Evolutionary conservation across 2,797 vertebrate genomes (phyloP).

Genomic region (Aldrovandia affinis): DNA sequence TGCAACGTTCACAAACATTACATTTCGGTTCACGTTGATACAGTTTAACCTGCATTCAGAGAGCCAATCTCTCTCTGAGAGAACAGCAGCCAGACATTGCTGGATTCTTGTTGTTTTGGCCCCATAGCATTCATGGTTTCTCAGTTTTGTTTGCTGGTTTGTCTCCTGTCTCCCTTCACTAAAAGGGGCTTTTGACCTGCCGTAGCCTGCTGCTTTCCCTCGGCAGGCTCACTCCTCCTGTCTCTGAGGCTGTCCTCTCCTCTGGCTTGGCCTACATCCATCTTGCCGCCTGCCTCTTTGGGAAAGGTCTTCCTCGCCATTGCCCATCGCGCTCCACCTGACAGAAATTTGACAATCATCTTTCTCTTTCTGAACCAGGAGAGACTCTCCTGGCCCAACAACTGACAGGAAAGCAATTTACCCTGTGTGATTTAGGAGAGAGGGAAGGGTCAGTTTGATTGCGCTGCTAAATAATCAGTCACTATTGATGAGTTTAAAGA

Average conservation of each 20-base stretch:
- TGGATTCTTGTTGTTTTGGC: neutral
- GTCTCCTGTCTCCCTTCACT: neutral
- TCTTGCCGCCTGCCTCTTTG: neutral
- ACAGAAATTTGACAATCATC: constrained; percentile 15
- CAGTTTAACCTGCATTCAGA: neutral
- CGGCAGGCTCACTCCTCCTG: neutral
- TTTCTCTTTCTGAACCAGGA: neutral
- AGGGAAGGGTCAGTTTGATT: neutral
- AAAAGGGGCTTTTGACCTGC: neutral
- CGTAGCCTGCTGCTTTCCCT: neutral
- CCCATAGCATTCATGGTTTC: neutral
- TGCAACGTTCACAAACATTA: neutral
- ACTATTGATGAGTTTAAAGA: neutral
- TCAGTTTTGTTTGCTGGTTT: neutral
- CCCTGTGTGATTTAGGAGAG: neutral
- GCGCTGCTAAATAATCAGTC: neutral
- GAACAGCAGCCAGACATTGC: neutral
- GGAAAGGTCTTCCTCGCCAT: constrained; percentile 15
- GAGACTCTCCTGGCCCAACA: neutral
- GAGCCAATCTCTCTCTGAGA: neutral
- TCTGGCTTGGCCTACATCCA: neutral
- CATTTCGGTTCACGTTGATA: neutral
- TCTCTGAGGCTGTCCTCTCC: neutral
- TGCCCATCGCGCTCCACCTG: neutral
- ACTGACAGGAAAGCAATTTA: constrained; percentile 11